Conservation (phyloP, 2,888 invertebrate species). For the Agonum fuliginosum region DNA sequence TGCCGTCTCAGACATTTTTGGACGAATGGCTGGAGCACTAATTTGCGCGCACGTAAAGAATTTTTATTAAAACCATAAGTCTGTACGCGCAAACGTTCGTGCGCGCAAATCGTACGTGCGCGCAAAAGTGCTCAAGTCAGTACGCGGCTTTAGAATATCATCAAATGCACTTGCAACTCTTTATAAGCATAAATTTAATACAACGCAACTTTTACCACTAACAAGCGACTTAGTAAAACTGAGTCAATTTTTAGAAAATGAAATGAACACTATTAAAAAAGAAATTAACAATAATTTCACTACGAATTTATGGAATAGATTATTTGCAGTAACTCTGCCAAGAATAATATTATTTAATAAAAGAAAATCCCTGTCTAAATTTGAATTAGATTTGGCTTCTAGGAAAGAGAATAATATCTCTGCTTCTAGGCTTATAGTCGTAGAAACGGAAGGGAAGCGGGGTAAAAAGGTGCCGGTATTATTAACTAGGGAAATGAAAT, state of each 20-base stretch:
- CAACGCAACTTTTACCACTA: not conserved
- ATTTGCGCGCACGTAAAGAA: too few relatives aligned
- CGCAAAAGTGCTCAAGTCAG: too few relatives aligned
- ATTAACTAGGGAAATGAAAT: conserved; percentile 60
- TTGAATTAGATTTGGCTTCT: conserved; percentile 51
- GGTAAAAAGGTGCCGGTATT: conserved; percentile 62
- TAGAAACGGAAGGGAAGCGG: conserved; percentile 54
- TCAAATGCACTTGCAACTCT: not conserved
- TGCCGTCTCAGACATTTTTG: too few relatives aligned
- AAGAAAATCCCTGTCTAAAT: conserved; percentile 41
- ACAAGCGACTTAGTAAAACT: conserved; percentile 12
- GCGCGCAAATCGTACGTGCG: too few relatives aligned
- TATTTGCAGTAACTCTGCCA: conserved; percentile 9
- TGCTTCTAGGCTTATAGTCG: conserved; percentile 39
- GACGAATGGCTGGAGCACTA: too few relatives aligned
- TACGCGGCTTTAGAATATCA: too few relatives aligned
- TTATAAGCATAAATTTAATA: not conserved
- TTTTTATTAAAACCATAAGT: too few relatives aligned
- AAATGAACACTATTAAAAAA: not conserved
- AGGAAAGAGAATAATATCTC: too few relatives aligned
- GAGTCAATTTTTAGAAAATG: not conserved
- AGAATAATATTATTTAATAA: conserved; percentile 55
- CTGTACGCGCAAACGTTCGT: too few relatives aligned
- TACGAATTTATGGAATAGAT: conserved; percentile 2
- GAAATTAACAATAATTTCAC: conserved; percentile 3